Conservation (phyloP, 2,797 vertebrate genomes). For the Nannoperca obscura region DNA sequence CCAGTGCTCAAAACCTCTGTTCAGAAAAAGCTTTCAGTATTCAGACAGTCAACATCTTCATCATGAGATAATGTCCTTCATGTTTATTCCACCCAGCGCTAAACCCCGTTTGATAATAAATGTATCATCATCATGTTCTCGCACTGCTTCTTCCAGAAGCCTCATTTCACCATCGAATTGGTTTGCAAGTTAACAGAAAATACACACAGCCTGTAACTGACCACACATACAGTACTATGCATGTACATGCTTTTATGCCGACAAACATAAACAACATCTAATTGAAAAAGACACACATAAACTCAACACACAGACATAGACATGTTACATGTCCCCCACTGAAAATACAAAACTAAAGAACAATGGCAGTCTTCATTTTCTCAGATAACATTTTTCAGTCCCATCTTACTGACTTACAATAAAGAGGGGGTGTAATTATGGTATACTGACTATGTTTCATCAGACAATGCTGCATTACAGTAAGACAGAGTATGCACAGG, state of each 20-base stretch:
- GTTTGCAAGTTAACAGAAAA: constrained; percentile 42
- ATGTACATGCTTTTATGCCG: neutral
- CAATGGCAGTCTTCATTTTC: neutral
- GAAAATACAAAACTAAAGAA: constrained; percentile 3
- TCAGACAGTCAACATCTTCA: constrained; percentile 65
- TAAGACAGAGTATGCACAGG: constrained; percentile 3
- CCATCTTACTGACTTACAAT: constrained; percentile 12
- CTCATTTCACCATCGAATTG: constrained; percentile 54
- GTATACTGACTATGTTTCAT: constrained; percentile 39
- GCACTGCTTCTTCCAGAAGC: constrained; percentile 47
- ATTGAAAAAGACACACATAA: neutral
- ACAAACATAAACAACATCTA: neutral
- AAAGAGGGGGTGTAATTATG: constrained; percentile 39
- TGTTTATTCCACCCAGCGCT: constrained; percentile 71
- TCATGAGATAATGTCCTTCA: constrained; percentile 71
- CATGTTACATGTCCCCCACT: neutral
- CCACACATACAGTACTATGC: constrained; percentile 12
- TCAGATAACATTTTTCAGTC: constrained; percentile 8
- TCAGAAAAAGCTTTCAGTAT: constrained; percentile 58
- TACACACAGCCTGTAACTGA: constrained; percentile 26
- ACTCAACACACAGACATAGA: neutral
- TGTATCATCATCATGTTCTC: constrained; percentile 65
- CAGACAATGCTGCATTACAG: constrained; percentile 28
- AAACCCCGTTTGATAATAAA: constrained; percentile 73
- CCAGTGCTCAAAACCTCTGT: constrained; percentile 47